Evolutionary conservation across 2,888 invertebrate species (phyloP).

Genomic region (Cerastis leucographa): DNA sequence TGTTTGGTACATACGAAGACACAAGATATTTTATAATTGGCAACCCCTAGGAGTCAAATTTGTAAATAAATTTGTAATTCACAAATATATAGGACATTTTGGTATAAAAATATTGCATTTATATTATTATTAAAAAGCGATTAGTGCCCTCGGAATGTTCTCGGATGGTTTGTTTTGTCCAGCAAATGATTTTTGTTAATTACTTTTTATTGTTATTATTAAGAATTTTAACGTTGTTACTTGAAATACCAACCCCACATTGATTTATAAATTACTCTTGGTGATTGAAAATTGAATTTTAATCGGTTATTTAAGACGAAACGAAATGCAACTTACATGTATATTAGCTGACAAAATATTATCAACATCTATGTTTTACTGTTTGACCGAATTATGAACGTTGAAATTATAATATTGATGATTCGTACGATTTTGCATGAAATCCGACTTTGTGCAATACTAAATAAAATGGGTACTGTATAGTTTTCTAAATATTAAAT

Average conservation of each 20-base stretch:
- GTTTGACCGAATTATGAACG: constrained; percentile 58
- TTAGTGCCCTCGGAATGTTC: constrained; percentile 86
- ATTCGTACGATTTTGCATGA: constrained; percentile 86
- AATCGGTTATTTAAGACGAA: constrained; percentile 52
- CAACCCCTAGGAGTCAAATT: constrained; percentile 77
- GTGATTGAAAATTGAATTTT: constrained; percentile 65
- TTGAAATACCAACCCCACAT: constrained; percentile 80
- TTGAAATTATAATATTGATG: constrained; percentile 68
- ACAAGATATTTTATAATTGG: constrained; percentile 76
- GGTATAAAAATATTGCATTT: constrained; percentile 88
- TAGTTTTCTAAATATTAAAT: constrained; percentile 81
- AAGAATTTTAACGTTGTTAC: constrained; percentile 90
- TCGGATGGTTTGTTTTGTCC: constrained; percentile 86
- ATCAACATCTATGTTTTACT: constrained; percentile 53
- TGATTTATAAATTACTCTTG: constrained; percentile 72
- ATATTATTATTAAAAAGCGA: constrained; percentile 78
- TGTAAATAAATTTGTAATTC: constrained; percentile 89
- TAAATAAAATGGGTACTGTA: constrained; percentile 82
- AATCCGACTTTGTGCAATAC: constrained; percentile 85
- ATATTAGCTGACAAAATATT: constrained; percentile 54
- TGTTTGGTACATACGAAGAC: constrained; percentile 73
- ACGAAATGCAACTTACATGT: constrained; percentile 50
- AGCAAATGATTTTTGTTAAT: constrained; percentile 87
- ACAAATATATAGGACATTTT: constrained; percentile 84
- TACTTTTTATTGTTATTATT: constrained; percentile 90